Conservation (phyloP, 2,888 invertebrate genomes). For the Chrysodeixis includens region DNA sequence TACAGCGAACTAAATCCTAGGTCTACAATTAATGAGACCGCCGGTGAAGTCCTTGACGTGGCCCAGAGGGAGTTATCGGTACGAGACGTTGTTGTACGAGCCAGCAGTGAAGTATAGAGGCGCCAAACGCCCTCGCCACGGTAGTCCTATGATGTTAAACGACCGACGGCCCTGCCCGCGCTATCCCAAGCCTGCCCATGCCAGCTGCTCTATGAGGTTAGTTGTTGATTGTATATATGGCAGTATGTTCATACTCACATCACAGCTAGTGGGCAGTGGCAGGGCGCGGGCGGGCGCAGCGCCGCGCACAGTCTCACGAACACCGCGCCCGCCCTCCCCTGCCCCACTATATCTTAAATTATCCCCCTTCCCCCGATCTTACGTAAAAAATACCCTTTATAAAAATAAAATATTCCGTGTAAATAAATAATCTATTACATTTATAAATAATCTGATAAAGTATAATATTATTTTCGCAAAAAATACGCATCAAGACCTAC, state of each 20-base stretch:
- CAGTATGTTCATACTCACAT: too few species aligned
- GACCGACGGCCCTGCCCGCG: constrained; percentile 7
- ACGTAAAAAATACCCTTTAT: neutral
- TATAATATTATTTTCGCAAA: constrained; percentile 17
- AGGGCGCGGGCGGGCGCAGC: too few species aligned
- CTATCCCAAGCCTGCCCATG: too few species aligned
- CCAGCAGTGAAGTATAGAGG: constrained; percentile 6
- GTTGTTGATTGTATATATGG: too few species aligned
- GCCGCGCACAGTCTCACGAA: neutral
- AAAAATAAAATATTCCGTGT: constrained; percentile 17
- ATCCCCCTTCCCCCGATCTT: too few species aligned
- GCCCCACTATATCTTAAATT: too few species aligned
- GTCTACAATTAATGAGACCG: constrained; percentile 5
- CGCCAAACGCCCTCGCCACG: constrained; percentile 11
- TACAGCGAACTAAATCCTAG: neutral
- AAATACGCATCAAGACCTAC: constrained; percentile 18
- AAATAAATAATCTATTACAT: constrained; percentile 20
- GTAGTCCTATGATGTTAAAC: constrained; percentile 27
- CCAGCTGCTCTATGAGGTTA: too few species aligned
- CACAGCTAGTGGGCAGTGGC: too few species aligned
- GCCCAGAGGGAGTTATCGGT: neutral
- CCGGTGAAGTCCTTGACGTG: constrained; percentile 13
- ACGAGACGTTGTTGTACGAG: constrained; percentile 20
- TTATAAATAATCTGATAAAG: constrained; percentile 12
- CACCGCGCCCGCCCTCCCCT: neutral